Conservation (phyloP, 1,140 invertebrate genomes). For the Sogatella furcifera region DNA sequence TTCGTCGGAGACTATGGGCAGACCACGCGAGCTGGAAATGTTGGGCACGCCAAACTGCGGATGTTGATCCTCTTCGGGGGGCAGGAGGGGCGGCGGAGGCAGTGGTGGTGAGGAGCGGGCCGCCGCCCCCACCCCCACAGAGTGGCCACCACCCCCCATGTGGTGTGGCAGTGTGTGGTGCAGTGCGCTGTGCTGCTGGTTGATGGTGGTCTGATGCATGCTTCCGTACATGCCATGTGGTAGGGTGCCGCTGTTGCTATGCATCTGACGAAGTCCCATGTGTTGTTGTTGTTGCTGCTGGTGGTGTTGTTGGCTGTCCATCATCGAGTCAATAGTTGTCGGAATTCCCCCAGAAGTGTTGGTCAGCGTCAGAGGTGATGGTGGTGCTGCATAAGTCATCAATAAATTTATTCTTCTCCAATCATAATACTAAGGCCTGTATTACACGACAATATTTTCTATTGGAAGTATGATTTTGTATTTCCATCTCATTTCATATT, state of each 20-base stretch:
- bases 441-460: too few species aligned
- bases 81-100: conserved; percentile 42
- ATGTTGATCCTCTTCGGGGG: conserved; percentile 53
- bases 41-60: conserved; percentile 55
- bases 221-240: conserved; percentile 34
- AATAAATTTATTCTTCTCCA: background rate
- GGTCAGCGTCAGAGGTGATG: conserved; percentile 47
- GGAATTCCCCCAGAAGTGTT: conserved; percentile 4
- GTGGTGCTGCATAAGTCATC: conserved; percentile 50
- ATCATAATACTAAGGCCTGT: background rate
- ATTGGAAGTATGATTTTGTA: too few species aligned
- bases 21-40: conserved; percentile 35
- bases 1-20: conserved; percentile 74
- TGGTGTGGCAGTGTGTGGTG: conserved; percentile 17
- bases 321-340: background rate
- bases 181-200: background rate
- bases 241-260: conserved; percentile 14
- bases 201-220: conserved; percentile 3
- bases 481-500: too few species aligned
- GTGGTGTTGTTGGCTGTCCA: background rate
- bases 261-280: conserved; percentile 12
- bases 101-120: conserved; percentile 48
- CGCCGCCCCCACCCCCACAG: too few species aligned
- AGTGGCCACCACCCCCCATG: too few species aligned
- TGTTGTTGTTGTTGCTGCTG: too few species aligned